Evolutionary conservation across 2,113 vertebrate genomes (phyloP).

Genomic region (Crotophaga sulcirostris): DNA sequence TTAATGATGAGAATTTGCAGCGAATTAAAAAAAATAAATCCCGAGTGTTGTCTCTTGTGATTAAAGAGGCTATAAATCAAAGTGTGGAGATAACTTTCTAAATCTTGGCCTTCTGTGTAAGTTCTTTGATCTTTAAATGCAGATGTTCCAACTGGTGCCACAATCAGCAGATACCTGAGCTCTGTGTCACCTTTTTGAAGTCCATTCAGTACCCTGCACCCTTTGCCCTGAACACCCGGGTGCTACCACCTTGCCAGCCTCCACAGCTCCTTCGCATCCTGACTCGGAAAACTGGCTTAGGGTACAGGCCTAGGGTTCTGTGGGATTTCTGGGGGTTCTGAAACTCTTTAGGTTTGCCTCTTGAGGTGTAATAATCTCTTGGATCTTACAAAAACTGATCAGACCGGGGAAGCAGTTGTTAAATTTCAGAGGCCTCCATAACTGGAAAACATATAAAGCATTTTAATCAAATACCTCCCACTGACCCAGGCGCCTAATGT

Average conservation of each 20-base stretch:
- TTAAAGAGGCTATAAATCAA: slow-evolving; percentile 71
- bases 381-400: not conserved
- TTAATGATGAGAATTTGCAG: not conserved
- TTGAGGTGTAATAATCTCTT: not conserved
- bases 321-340: not conserved
- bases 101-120: not conserved
- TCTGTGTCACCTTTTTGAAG: not conserved
- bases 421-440: not conserved
- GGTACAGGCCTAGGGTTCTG: rapidly evolving
- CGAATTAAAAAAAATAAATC: not conserved
- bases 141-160: not conserved
- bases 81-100: not conserved
- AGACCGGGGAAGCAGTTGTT: not conserved
- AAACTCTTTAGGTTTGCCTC: not conserved
- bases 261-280: rapidly evolving
- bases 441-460: not conserved
- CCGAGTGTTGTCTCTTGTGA: not conserved
- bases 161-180: not conserved
- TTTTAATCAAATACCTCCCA: not conserved
- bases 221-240: not conserved
- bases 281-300: rapidly evolving
- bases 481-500: not conserved
- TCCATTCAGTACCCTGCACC: not conserved
- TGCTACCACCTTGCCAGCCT: not conserved
- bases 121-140: slow-evolving; percentile 71